Conservation (phyloP, 2,797 vertebrate genomes). For the Muraenolepis orangiensis region DNA sequence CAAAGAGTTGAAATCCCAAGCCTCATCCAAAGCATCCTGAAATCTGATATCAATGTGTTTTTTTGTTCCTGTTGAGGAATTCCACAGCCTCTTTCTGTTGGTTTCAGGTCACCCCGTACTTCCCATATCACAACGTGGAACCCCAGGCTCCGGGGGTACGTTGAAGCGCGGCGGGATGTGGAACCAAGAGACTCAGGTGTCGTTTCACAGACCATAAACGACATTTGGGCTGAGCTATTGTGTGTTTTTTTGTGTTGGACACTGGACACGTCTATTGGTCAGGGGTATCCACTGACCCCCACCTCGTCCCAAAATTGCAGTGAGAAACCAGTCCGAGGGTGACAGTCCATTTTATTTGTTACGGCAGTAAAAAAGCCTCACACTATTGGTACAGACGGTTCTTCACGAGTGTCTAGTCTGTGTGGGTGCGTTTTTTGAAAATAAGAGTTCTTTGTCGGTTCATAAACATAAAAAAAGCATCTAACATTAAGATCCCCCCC, state of each 20-base stretch:
- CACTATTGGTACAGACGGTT: background rate
- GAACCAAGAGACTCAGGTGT: conserved; percentile 38
- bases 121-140: conserved; percentile 48
- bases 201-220: conserved; percentile 36
- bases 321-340: conserved; percentile 51
- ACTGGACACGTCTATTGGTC: conserved; percentile 49
- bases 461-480: background rate
- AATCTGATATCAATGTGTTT: conserved; percentile 42
- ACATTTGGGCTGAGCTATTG: conserved; percentile 34
- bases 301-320: conserved; percentile 52
- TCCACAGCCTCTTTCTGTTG: conserved; percentile 64
- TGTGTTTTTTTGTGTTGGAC: conserved; percentile 42
- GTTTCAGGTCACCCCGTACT: conserved; percentile 59
- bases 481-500: background rate
- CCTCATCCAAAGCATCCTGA: conserved; percentile 26
- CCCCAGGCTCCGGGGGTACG: conserved; percentile 38
- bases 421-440: background rate
- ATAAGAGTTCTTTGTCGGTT: background rate
- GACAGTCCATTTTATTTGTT: conserved; percentile 33
- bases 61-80: conserved; percentile 63
- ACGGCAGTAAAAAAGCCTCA: background rate
- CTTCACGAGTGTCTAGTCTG: too few relatives aligned
- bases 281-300: conserved; percentile 37
- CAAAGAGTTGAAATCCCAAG: background rate
- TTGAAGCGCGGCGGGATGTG: conserved; percentile 49